Percentiles rank a stretch among this genome's conserved stretches.
Conservation (phyloP, 2,888 invertebrate genomes). For the Oligia latruncula region DNA sequence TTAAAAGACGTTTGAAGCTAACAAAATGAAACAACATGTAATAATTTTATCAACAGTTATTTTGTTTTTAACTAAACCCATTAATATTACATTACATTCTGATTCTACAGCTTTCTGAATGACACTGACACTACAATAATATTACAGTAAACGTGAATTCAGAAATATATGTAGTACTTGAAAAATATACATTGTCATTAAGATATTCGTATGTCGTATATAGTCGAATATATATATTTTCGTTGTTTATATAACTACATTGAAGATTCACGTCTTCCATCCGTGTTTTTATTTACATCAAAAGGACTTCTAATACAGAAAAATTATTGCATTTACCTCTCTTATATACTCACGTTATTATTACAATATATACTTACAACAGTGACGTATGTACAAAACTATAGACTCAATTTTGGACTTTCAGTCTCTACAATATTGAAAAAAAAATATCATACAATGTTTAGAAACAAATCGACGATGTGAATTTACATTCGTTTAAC, state of each 20-base stretch:
- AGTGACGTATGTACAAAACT: conserved; percentile 89
- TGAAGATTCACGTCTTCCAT: conserved; percentile 76
- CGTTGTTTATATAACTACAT: conserved; percentile 77
- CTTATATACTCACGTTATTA: conserved; percentile 86
- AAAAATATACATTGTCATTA: conserved; percentile 61
- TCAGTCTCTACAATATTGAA: conserved; percentile 88
- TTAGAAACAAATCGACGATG: conserved; percentile 78
- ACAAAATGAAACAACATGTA: conserved; percentile 72
- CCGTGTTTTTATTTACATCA: conserved; percentile 83
- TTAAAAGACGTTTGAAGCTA: conserved; percentile 83
- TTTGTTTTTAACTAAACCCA: conserved; percentile 60
- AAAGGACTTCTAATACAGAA: conserved; percentile 87
- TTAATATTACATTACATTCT: conserved; percentile 52
- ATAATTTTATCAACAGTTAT: conserved; percentile 63
- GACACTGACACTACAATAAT: conserved; percentile 51
- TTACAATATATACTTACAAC: conserved; percentile 88
- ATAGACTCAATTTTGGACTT: conserved; percentile 90
- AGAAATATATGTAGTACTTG: conserved; percentile 45
- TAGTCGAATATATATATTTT: conserved; percentile 67
- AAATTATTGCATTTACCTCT: conserved; percentile 87
- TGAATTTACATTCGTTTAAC: conserved; percentile 79
- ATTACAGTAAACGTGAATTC: conserved; percentile 49
- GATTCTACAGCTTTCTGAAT: conserved; percentile 48
- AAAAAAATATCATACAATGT: conserved; percentile 81
- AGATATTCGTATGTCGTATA: conserved; percentile 57